Percentiles rank a stretch among this genome's conserved stretches.
Evolutionary conservation across 1,140 invertebrate genomes (phyloP).

Genomic region (Philotrypesis tridentata): DNA sequence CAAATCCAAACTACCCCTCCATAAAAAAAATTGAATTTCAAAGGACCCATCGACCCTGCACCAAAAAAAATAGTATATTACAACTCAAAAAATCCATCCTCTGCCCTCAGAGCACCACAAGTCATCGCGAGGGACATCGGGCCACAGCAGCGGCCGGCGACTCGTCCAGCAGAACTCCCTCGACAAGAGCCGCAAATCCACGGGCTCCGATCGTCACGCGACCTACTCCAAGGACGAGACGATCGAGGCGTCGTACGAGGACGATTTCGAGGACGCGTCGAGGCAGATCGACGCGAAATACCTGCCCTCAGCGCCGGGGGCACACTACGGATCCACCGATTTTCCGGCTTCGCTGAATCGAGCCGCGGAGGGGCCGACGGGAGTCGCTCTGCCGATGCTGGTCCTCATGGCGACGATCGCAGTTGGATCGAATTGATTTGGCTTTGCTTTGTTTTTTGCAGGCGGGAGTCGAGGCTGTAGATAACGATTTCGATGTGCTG

Average conservation of each 20-base stretch:
- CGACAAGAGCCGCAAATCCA: background rate
- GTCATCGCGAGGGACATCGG: background rate
- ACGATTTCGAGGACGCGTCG: background rate
- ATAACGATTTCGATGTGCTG: no score
- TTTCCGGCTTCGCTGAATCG: background rate
- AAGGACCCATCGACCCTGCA: no score
- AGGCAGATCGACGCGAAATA: background rate
- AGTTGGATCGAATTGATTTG: background rate
- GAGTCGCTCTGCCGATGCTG: background rate
- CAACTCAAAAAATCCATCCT: no score
- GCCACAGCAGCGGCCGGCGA: background rate
- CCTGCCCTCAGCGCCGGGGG: background rate
- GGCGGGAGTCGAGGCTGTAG: no score
- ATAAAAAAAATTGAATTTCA: no score
- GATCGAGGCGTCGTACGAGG: background rate
- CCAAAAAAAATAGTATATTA: no score
- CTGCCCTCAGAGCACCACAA: background rate
- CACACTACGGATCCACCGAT: slow-evolving; percentile 4
- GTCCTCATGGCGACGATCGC: background rate
- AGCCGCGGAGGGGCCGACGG: background rate
- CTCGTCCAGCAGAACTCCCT: background rate
- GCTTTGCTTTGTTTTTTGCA: no score
- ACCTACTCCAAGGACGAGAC: background rate
- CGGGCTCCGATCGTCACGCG: background rate
- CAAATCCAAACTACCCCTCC: no score